phyloP scores from a whole-genome alignment of 2,797 vertebrate genomes.

The Paguma larvata region DNA sequence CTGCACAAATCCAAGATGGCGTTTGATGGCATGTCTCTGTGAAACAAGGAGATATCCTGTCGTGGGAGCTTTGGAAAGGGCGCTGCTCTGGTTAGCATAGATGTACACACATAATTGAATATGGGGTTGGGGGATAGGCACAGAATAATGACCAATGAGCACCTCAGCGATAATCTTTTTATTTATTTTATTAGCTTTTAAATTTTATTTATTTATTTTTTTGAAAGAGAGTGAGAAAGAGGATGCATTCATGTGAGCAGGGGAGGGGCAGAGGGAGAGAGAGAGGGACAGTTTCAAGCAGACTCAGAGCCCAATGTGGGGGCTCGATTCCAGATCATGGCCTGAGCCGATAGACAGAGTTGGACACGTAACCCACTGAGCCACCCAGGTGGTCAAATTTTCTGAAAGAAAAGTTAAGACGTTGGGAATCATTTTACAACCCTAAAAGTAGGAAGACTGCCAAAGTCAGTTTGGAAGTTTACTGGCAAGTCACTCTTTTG shows the following conservation, averaged over 20 bases:
- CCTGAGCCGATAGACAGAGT: too few relatives aligned
- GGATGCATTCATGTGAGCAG: too few relatives aligned
- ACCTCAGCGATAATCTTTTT: neutral
- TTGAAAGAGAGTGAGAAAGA: too few relatives aligned
- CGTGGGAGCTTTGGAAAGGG: neutral
- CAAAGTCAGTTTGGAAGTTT: neutral
- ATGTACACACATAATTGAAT: neutral
- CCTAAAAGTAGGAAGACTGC: neutral
- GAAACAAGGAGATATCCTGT: neutral
- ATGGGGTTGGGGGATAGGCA: neutral
- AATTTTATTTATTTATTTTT: too few relatives aligned
- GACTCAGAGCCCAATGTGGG: too few relatives aligned
- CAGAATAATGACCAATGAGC: neutral
- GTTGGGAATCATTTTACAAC: neutral
- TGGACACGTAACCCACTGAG: too few relatives aligned
- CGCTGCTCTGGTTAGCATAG: neutral
- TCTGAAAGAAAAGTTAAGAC: neutral
- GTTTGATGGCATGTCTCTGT: neutral
- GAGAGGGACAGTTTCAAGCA: too few relatives aligned
- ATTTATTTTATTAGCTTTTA: too few relatives aligned
- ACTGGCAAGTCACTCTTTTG: neutral
- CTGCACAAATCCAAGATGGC: neutral
- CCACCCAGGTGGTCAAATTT: neutral
- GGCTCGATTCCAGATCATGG: too few relatives aligned
- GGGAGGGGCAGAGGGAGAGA: too few relatives aligned